A percentile compares a stretch with the other conserved stretches of the same genome.
These are phyloP conservation scores for Zootermopsis nevadensis DNA, from an alignment of 2,888 invertebrate species.

Conservation along the genomic window DNA sequence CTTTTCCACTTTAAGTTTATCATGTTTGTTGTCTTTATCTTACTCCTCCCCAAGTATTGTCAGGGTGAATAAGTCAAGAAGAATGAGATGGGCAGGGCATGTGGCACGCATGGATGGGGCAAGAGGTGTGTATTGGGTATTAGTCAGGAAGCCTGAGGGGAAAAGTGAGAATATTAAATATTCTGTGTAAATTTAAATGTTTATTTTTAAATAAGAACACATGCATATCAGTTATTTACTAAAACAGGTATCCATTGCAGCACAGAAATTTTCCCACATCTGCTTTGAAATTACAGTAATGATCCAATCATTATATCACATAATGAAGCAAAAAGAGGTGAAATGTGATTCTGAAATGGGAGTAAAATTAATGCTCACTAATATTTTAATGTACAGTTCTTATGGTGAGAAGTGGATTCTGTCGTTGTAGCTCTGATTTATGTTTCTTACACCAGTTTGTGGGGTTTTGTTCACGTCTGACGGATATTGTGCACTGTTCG, in stretches of 20 bases:
- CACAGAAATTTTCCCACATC: background rate
- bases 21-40: too few species aligned
- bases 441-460: background rate
- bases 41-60: too few species aligned
- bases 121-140: too few species aligned
- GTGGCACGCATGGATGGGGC: too few species aligned
- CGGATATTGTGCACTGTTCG: background rate
- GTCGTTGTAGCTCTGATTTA: slow-evolving; percentile 28
- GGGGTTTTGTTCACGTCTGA: background rate
- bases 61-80: too few species aligned
- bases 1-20: too few species aligned
- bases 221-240: background rate
- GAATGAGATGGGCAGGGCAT: too few species aligned
- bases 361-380: background rate
- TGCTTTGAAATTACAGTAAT: background rate
- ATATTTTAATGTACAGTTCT: background rate
- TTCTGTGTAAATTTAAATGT: too few species aligned
- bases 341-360: background rate
- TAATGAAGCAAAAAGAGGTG: background rate
- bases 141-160: too few species aligned
- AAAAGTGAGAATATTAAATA: too few species aligned
- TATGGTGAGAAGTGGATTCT: slow-evolving; percentile 17
- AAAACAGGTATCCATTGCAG: background rate
- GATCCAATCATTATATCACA: background rate
- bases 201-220: background rate